Percentiles rank a stretch among this genome's conserved stretches.
phyloP scores from a whole-genome alignment of 2,888 invertebrate species.

The Choreutis nemorana region DNA sequence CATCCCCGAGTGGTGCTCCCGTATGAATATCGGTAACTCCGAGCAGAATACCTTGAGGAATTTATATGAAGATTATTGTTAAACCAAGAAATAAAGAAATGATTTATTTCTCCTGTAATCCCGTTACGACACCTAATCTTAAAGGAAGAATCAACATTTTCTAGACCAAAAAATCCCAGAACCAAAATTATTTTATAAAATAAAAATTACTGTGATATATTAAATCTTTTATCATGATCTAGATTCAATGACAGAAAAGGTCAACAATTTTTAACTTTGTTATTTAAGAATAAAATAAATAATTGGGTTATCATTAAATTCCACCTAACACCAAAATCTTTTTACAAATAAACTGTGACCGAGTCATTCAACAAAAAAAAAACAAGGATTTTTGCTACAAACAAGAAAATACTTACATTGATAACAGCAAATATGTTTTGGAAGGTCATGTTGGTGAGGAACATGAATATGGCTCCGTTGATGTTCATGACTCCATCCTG shows the following conservation, averaged over 20 bases:
- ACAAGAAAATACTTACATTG: constrained; percentile 71
- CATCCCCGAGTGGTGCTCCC: constrained; percentile 90
- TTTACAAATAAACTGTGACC: no score
- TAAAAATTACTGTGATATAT: constrained; percentile 1
- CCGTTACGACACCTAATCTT: not conserved
- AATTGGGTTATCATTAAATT: not conserved
- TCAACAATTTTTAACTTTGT: not conserved
- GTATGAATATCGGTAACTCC: constrained; percentile 87
- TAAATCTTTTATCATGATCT: not conserved
- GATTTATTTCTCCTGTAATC: not conserved
- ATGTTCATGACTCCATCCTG: constrained; percentile 94
- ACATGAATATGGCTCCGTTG: constrained; percentile 90
- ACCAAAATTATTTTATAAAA: constrained; percentile 1
- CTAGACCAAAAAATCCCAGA: no score
- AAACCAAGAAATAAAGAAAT: not conserved
- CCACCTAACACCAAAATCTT: not conserved
- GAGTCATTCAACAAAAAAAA: no score
- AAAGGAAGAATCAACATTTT: not conserved
- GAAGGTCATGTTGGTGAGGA: constrained; percentile 92
- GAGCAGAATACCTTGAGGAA: constrained; percentile 81
- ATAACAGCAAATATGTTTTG: constrained; percentile 95
- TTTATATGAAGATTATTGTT: not conserved
- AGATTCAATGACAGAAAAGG: not conserved
- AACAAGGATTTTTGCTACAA: constrained; percentile 1
- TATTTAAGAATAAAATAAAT: not conserved